Conservation (phyloP, 2,888 invertebrate species). For the Sarcophaga carnaria region DNA sequence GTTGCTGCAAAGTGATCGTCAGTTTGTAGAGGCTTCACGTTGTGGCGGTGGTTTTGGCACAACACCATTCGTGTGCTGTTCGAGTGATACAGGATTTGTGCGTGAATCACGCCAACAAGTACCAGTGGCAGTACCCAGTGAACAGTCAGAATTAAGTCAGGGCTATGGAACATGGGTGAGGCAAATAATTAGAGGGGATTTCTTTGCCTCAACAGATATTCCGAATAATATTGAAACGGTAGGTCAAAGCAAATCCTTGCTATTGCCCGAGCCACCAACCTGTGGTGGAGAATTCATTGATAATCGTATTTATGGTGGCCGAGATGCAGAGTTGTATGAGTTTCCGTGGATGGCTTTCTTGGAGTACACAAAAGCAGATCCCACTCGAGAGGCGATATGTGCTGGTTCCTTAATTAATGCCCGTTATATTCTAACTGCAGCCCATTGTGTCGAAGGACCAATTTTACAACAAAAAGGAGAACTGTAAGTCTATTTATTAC, state of each 20-base stretch:
- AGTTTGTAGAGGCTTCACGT: constrained; percentile 76
- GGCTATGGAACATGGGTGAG: constrained; percentile 35
- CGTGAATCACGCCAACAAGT: constrained; percentile 49
- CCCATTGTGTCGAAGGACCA: constrained; percentile 84
- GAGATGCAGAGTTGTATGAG: constrained; percentile 84
- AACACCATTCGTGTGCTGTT: constrained; percentile 78
- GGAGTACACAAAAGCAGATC: constrained; percentile 82
- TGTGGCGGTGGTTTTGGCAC: constrained; percentile 74
- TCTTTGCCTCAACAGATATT: constrained; percentile 3
- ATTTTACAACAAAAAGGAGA: constrained; percentile 83
- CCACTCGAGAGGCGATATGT: constrained; percentile 73
- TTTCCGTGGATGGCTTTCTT: constrained; percentile 88
- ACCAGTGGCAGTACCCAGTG: not conserved
- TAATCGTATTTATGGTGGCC: constrained; percentile 86
- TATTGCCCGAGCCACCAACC: constrained; percentile 76
- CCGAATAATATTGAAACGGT: not conserved
- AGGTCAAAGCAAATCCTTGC: constrained; percentile 17
- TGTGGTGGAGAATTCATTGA: constrained; percentile 80
- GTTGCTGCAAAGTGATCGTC: constrained; percentile 72
- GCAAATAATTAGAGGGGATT: constrained; percentile 41
- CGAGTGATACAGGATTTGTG: constrained; percentile 76
- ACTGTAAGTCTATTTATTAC: constrained; percentile 82
- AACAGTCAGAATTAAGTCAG: not conserved
- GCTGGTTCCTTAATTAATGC: constrained; percentile 78
- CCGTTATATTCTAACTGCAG: constrained; percentile 85